phyloP scores from a whole-genome alignment of 2,797 vertebrate species.

The Lateolabrax maculatus region DNA sequence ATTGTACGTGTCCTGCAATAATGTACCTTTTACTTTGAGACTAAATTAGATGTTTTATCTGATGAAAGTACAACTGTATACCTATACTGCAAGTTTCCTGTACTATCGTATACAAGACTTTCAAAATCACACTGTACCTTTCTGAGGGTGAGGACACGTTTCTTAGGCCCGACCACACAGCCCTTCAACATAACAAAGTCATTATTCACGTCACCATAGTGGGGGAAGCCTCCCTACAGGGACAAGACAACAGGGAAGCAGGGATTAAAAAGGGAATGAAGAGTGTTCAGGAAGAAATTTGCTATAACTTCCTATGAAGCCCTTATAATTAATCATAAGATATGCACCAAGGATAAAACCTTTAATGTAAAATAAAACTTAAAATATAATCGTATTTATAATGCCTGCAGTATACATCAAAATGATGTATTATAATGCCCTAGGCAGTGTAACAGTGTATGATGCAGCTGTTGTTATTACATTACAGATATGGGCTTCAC shows the following conservation, averaged over 20 bases:
- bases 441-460: background rate
- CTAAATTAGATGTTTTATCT: background rate
- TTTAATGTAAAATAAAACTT: background rate
- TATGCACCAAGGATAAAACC: background rate
- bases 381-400: background rate
- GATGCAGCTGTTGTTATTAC: background rate
- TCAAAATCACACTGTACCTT: constrained; percentile 85
- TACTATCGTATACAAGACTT: background rate
- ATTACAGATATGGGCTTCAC: background rate
- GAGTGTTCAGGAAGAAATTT: background rate
- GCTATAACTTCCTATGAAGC: background rate
- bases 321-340: background rate
- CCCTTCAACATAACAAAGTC: constrained; percentile 96
- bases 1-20: background rate
- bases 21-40: background rate
- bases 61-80: background rate
- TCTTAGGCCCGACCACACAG: constrained; percentile 91
- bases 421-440: background rate
- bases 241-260: background rate
- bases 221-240: constrained; percentile 91
- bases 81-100: background rate
- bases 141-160: constrained; percentile 93
- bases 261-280: background rate
- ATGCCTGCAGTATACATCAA: background rate
- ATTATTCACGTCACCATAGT: constrained; percentile 94